Percentiles rank a stretch among this genome's conserved stretches.
These are phyloP conservation scores for Hassar affinis DNA, from an alignment of 2,113 vertebrate genomes.

Conservation along the genomic window DNA sequence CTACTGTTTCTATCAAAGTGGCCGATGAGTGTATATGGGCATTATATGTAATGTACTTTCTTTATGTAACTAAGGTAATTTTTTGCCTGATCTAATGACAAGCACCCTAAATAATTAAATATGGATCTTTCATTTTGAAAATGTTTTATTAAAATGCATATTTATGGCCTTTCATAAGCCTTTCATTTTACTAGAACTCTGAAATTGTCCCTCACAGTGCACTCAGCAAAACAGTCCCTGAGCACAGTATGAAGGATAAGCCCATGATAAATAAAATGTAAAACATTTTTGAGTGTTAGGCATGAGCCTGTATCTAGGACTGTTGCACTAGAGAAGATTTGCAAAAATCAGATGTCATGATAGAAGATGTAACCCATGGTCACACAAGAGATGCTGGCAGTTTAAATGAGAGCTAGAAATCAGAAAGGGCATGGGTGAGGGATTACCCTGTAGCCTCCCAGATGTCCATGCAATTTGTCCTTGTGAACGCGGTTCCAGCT, in stretches of 20 bases:
- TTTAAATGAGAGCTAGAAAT: constrained; percentile 65
- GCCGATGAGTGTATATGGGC: neutral
- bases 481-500: constrained; percentile 85
- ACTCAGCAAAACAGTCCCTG: neutral
- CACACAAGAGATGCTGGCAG: constrained; percentile 36
- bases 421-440: constrained; percentile 57
- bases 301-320: neutral
- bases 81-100: neutral
- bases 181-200: neutral
- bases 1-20: too few species aligned
- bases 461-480: constrained; percentile 88
- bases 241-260: constrained; percentile 31
- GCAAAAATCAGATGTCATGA: constrained; percentile 33
- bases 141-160: neutral
- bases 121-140: neutral
- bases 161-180: neutral
- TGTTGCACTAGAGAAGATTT: neutral
- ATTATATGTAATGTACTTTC: neutral
- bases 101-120: neutral
- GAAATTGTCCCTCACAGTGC: neutral
- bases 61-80: too few species aligned
- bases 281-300: neutral
- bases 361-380: constrained; percentile 33
- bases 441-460: constrained; percentile 93
- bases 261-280: neutral